Conservation (phyloP, 2,888 invertebrate species). For the Corythucha ciliata region DNA sequence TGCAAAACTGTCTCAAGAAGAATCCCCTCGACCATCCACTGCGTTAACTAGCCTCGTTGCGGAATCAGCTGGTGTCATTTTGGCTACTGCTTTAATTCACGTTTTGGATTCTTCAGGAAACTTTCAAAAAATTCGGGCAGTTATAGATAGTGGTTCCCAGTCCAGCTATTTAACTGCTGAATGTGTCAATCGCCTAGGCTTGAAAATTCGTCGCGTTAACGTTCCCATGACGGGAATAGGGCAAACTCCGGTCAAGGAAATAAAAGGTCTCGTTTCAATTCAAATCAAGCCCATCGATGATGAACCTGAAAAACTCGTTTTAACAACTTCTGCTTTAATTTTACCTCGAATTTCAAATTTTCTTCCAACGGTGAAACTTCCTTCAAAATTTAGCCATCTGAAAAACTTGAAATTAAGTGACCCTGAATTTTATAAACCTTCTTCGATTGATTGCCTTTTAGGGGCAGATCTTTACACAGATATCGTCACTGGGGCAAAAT, state of each 20-base stretch:
- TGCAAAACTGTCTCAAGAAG: too few relatives aligned
- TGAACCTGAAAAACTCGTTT: background rate
- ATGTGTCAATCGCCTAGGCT: slow-evolving; percentile 13
- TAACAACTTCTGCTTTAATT: slow-evolving; percentile 17
- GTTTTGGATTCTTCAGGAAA: slow-evolving; percentile 12
- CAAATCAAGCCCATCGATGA: background rate
- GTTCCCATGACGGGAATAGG: slow-evolving; percentile 14
- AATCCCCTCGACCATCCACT: too few relatives aligned
- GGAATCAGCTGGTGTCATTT: too few relatives aligned
- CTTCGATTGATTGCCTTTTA: slow-evolving; percentile 18
- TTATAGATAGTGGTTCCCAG: slow-evolving; percentile 21
- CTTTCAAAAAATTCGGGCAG: slow-evolving; percentile 6
- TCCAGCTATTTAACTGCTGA: slow-evolving; percentile 10
- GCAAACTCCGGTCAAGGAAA: slow-evolving; percentile 4
- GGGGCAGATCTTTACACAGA: slow-evolving; percentile 20
- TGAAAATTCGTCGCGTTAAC: background rate
- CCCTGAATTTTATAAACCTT: slow-evolving; percentile 20
- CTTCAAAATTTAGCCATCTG: too few relatives aligned
- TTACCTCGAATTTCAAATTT: slow-evolving; percentile 14
- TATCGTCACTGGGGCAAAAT: slow-evolving; percentile 6
- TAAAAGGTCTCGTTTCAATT: background rate
- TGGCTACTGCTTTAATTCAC: slow-evolving; percentile 14
- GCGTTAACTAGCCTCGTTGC: too few relatives aligned
- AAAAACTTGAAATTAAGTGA: slow-evolving; percentile 14
- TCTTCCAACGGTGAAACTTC: slow-evolving; percentile 15